A percentile compares a stretch with the other conserved stretches of the same genome.
Evolutionary conservation across 2,113 vertebrate genomes (phyloP).

Genomic region (Pandion haliaetus): DNA sequence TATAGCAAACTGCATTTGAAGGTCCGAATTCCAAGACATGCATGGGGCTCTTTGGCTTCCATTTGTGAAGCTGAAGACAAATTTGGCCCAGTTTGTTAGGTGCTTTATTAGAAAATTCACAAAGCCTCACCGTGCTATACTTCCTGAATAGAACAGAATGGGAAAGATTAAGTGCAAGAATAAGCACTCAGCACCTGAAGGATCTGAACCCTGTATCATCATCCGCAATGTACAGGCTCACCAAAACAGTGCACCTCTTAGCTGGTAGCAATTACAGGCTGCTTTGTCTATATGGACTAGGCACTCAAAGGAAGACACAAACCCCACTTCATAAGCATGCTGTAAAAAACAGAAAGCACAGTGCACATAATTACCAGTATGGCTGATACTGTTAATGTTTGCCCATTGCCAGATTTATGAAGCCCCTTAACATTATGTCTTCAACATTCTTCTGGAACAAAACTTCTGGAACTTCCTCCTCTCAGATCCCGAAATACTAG

Average conservation of each 20-base stretch:
- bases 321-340: background rate
- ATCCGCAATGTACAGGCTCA: background rate
- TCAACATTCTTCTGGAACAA: background rate
- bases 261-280: background rate
- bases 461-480: background rate
- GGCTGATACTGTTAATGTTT: background rate
- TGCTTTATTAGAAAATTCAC: background rate
- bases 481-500: background rate
- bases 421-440: background rate
- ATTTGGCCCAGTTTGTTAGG: conserved; percentile 17
- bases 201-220: background rate
- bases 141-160: background rate
- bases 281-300: background rate
- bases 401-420: background rate
- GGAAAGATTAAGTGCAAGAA: background rate
- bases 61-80: conserved; percentile 4
- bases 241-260: background rate
- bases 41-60: background rate
- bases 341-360: background rate
- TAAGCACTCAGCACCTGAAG: background rate
- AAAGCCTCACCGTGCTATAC: background rate
- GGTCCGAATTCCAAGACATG: conserved; percentile 29
- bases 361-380: background rate
- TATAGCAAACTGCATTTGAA: conserved; percentile 40
- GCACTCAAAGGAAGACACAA: background rate